phyloP scores from a whole-genome alignment of 2,888 invertebrate genomes.

The Phengaris alcon region DNA sequence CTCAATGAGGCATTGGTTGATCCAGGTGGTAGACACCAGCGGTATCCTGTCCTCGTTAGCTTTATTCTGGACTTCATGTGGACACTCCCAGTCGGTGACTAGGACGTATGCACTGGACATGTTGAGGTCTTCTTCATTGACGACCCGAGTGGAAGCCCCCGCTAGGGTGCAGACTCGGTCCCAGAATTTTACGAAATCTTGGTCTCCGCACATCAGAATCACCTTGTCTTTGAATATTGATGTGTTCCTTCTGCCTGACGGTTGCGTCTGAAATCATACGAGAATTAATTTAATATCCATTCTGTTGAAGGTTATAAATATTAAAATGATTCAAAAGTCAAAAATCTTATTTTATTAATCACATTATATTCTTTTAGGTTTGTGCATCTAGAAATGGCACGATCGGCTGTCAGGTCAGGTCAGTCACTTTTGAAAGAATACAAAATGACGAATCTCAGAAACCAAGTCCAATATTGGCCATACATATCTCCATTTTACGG shows the following conservation, averaged over 20 bases:
- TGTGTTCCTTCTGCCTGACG: slow-evolving; percentile 51
- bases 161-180: slow-evolving; percentile 79
- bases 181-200: slow-evolving; percentile 81
- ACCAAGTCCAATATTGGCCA: too few species aligned
- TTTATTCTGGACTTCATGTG: slow-evolving; percentile 73
- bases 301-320: slow-evolving; percentile 4
- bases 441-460: too few species aligned
- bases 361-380: too few species aligned
- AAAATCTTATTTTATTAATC: too few species aligned
- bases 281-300: background rate
- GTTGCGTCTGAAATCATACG: slow-evolving; percentile 49
- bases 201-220: slow-evolving; percentile 73
- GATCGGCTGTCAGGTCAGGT: too few species aligned
- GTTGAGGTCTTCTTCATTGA: slow-evolving; percentile 71
- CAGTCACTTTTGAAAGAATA: too few species aligned
- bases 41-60: slow-evolving; percentile 81
- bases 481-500: too few species aligned
- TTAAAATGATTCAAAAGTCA: too few species aligned
- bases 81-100: slow-evolving; percentile 82
- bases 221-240: slow-evolving; percentile 73
- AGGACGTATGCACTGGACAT: slow-evolving; percentile 72
- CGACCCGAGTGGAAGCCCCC: slow-evolving; percentile 72
- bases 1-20: slow-evolving; percentile 83
- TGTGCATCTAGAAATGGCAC: too few species aligned
- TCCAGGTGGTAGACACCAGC: slow-evolving; percentile 83